phyloP scores from a whole-genome alignment of 2,113 vertebrate genomes.

The Pseudopipra pipra region DNA sequence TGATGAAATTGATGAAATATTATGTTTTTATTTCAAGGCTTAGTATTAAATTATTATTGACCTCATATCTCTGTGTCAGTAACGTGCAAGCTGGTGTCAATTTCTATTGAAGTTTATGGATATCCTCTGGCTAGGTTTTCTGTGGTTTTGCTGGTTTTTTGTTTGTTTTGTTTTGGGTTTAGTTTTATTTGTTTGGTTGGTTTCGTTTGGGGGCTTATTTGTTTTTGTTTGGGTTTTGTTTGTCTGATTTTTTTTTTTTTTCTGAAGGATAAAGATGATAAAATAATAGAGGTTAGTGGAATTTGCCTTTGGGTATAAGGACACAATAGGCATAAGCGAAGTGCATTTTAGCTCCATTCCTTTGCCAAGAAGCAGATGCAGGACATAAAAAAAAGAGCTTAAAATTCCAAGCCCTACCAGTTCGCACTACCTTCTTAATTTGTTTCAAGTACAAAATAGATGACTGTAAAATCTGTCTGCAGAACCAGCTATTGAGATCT shows the following conservation, averaged over 20 bases:
- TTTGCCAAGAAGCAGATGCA: not conserved
- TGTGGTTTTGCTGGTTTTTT: no score
- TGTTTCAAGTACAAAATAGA: not conserved
- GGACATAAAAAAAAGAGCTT: not conserved
- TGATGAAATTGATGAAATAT: not conserved
- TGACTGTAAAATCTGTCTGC: not conserved
- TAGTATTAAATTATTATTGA: not conserved
- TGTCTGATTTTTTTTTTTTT: no score
- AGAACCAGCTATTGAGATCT: not conserved
- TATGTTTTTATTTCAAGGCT: not conserved
- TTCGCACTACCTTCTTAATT: not conserved
- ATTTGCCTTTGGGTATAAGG: not conserved
- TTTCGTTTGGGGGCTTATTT: no score
- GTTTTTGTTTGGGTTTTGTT: no score
- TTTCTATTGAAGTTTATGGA: not conserved
- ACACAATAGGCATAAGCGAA: not conserved
- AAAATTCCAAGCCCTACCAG: not conserved
- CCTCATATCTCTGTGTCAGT: rapidly evolving
- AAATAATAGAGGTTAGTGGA: not conserved
- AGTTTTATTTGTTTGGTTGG: no score
- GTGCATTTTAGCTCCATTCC: not conserved
- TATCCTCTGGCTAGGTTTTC: not conserved
- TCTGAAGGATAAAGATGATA: no score
- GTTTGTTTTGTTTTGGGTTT: rapidly evolving
- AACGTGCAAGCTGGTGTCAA: not conserved